phyloP scores from a whole-genome alignment of 2,113 vertebrate species.

The Scortum barcoo region DNA sequence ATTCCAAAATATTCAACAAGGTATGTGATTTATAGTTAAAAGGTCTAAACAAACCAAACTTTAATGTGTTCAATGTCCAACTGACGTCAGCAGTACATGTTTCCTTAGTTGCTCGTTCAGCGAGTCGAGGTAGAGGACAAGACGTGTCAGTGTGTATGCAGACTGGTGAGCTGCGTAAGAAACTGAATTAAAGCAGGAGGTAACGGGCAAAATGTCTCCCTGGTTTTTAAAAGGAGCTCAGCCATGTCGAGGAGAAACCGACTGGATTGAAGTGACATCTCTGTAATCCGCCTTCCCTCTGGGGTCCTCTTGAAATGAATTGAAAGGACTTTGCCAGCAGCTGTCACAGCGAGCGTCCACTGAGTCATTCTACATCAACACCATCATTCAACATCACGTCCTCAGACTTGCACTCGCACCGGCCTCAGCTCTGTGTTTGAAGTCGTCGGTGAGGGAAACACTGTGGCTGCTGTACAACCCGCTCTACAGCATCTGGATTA shows the following conservation, averaged over 20 bases:
- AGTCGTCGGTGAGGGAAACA: conserved; percentile 36
- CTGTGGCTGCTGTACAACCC: conserved; percentile 9
- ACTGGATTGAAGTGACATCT: not conserved
- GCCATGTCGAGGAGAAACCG: not conserved
- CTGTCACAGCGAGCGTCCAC: not conserved
- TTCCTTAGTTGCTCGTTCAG: too few species aligned
- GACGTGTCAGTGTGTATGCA: not conserved
- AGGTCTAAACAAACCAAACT: not conserved
- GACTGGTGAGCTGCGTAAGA: not conserved
- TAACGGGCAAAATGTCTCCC: not conserved
- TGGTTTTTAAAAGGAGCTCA: not conserved
- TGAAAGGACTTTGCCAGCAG: not conserved
- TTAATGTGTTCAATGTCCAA: too few species aligned
- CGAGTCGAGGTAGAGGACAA: not conserved
- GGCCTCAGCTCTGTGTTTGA: conserved; percentile 31
- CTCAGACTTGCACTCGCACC: not conserved
- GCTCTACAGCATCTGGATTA: conserved; percentile 63
- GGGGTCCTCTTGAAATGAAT: not conserved
- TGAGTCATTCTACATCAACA: not conserved
- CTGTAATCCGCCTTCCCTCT: not conserved
- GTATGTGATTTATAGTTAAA: too few species aligned
- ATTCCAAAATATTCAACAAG: too few species aligned
- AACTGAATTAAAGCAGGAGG: not conserved
- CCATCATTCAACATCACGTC: not conserved
- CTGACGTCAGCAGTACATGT: not conserved